phyloP scores from a whole-genome alignment of 2,888 invertebrate genomes.

The Falcaria lacertinaria region DNA sequence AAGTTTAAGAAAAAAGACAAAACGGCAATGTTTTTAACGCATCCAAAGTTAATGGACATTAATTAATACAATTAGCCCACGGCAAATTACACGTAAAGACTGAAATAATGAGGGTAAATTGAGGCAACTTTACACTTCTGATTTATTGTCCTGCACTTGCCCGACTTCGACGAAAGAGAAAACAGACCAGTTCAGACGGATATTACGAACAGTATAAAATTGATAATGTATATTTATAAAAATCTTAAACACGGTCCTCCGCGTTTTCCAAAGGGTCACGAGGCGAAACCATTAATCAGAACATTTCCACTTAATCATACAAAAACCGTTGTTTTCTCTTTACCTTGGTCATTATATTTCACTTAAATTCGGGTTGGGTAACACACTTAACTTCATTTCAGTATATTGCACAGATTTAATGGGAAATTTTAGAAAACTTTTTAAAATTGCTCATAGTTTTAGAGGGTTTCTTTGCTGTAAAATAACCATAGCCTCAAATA shows the following conservation, averaged over 20 bases:
- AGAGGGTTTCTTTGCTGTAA: too few relatives aligned
- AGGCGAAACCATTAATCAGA: conserved; percentile 68
- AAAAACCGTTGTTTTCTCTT: conserved; percentile 46
- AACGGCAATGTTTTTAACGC: conserved; percentile 56
- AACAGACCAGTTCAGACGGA: conserved; percentile 71
- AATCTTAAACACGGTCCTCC: conserved; percentile 66
- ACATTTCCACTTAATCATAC: conserved; percentile 67
- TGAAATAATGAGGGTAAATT: conserved; percentile 77
- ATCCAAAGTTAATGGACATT: conserved; percentile 70
- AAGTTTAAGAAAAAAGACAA: conserved; percentile 45
- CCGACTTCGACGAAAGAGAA: conserved; percentile 77
- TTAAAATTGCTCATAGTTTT: too few relatives aligned
- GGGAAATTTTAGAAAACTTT: neutral
- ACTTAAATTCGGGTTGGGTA: conserved; percentile 29
- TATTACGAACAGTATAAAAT: conserved; percentile 72
- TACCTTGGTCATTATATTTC: conserved; percentile 48
- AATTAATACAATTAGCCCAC: conserved; percentile 77
- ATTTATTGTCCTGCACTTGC: conserved; percentile 76
- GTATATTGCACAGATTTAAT: neutral
- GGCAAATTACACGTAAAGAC: conserved; percentile 75
- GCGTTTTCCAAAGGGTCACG: conserved; percentile 60
- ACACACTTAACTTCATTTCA: conserved; percentile 3
- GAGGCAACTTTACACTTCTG: conserved; percentile 78
- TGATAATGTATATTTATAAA: conserved; percentile 78
- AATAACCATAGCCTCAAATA: too few relatives aligned